Conservation (phyloP, 2,113 vertebrate genomes). For the Hypocryptadius cinnamomeus region DNA sequence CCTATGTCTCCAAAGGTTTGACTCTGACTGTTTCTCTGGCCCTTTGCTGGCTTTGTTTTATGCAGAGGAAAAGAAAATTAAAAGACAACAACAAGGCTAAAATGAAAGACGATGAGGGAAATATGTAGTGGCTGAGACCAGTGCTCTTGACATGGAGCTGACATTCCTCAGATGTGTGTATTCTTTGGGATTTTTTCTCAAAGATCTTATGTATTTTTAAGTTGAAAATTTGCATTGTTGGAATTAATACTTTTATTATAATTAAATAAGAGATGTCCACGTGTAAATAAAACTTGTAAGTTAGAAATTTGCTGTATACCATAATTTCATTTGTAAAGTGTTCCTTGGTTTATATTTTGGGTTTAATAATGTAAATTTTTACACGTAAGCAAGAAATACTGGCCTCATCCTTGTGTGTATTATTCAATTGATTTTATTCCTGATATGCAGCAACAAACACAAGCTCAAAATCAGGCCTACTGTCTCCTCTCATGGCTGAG, state of each 20-base stretch:
- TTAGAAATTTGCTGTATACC: slow-evolving; percentile 25
- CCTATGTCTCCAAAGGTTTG: background rate
- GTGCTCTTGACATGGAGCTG: slow-evolving; percentile 42
- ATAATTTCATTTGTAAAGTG: slow-evolving; percentile 32
- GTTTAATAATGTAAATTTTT: slow-evolving; percentile 11
- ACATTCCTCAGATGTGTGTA: slow-evolving; percentile 53
- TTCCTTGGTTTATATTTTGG: background rate
- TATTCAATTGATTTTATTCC: background rate
- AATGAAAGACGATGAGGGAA: slow-evolving; percentile 22
- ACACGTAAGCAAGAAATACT: background rate
- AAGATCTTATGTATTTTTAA: slow-evolving; percentile 54
- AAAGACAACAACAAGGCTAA: slow-evolving; percentile 18
- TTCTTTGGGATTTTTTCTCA: slow-evolving; percentile 61
- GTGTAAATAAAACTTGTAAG: slow-evolving; percentile 55
- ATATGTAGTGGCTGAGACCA: slow-evolving; percentile 39
- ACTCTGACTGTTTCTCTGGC: slow-evolving; percentile 25
- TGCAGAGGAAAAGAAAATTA: slow-evolving; percentile 5
- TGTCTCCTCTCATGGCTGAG: background rate
- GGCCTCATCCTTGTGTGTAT: background rate
- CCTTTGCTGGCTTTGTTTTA: slow-evolving; percentile 20
- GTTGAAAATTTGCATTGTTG: slow-evolving; percentile 32
- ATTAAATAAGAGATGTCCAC: slow-evolving; percentile 51
- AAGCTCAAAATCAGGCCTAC: slow-evolving; percentile 5
- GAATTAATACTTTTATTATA: slow-evolving; percentile 57
- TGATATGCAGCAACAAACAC: slow-evolving; percentile 24